Evolutionary conservation across 1,140 invertebrate genomes (phyloP), one percentile per base, ranked within the genome.

Genomic region (Drosophila arawakana): DNA sequence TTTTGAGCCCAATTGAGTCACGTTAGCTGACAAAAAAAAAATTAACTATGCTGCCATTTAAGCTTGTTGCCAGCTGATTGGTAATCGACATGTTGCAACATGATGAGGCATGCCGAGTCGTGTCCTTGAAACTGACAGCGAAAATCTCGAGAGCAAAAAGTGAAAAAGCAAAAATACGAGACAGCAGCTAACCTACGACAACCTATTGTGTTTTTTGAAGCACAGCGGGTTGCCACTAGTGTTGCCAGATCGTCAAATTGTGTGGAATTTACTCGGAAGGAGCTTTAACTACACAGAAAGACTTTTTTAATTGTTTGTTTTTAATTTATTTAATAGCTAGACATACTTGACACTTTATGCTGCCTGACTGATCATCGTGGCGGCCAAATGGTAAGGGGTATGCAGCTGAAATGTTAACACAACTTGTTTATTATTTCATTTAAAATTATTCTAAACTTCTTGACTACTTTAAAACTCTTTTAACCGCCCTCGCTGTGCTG

Each of bases 1-100:
- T 60, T 61, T 71, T 30, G 25, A 2, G 0, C 25, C 25, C 25
- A 30, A 30, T 30, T 30, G 25, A 30, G 82, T 81, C 82, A 86
- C 82, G 82, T 86, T 82, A 68, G 50, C 52, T 47, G 46, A 9
- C 21, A 76, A 76, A 86, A 84, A 10, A 41, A 49, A 85, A 85
- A 85, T 85, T 82, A 85, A 55, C 25, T 57, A 63, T 55, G 66
- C 47, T 78, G 65, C 63, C 71, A 74, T 59, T 60, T 69, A 43
- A 78, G 71, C 47, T 65, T 81, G 82, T 67, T 73, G 65, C 60
- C 62, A 60, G 55, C 54, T 86, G 86, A 81, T 80, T 85, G 69
- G 39, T 49, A 76, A 83, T 67, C 72, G 68, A 58, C 63, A 30
- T 30, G 25, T 57, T 54, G 47, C 57, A 54, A 58, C 65, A 21